phyloP scores from a whole-genome alignment of 1,140 invertebrate species.

The Trichonephila inaurata region DNA sequence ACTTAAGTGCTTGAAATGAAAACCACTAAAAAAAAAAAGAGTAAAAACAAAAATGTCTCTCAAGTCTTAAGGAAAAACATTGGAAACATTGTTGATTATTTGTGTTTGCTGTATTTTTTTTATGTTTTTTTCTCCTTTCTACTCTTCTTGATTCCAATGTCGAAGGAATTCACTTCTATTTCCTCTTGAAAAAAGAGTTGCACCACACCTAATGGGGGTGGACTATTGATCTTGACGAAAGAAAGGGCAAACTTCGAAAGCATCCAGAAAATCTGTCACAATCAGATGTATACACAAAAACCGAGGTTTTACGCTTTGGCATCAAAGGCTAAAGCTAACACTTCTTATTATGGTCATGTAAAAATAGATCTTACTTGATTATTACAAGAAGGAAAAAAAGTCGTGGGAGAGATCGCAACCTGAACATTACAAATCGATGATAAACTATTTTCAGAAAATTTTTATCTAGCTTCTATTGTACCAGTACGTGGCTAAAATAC shows the following conservation, averaged over 20 bases:
- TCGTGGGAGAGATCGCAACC: neutral
- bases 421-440: too few relatives aligned
- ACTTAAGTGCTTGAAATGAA: too few relatives aligned
- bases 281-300: slow-evolving; percentile 13
- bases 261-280: slow-evolving; percentile 23
- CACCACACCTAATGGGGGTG: neutral
- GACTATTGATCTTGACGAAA: slow-evolving; percentile 22
- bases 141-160: neutral
- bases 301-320: neutral
- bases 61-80: neutral
- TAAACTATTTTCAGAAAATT: too few relatives aligned
- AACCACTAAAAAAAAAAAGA: too few relatives aligned
- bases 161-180: slow-evolving; percentile 31
- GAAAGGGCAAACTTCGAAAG: neutral
- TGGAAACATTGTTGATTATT: slow-evolving; percentile 32
- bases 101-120: neutral
- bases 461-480: too few relatives aligned
- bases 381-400: neutral
- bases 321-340: neutral
- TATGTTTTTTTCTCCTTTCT: neutral
- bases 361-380: slow-evolving; percentile 1
- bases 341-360: neutral
- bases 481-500: too few relatives aligned
- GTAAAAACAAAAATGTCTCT: neutral
- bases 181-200: neutral